Evolutionary conservation across 2,888 invertebrate species (phyloP).

Genomic region (Drosophila percnosoma): DNA sequence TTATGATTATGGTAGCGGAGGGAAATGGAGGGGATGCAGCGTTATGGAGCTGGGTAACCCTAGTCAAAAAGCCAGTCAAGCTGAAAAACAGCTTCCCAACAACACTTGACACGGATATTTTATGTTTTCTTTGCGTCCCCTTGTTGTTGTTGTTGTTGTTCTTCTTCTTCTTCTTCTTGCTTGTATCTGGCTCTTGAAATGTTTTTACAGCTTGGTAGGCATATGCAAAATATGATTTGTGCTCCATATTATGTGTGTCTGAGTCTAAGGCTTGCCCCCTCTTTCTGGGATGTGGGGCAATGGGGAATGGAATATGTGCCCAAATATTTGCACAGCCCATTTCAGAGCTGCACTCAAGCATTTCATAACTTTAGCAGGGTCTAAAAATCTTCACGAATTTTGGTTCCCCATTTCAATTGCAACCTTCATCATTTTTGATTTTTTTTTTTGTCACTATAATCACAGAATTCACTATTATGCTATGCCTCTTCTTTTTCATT

Average conservation of each 20-base stretch:
- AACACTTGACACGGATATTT: conserved; percentile 71
- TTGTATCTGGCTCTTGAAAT: conserved; percentile 40
- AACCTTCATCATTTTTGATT: conserved; percentile 33
- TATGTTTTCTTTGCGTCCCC: conserved; percentile 39
- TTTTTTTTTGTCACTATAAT: conserved; percentile 31
- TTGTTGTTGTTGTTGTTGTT: conserved; percentile 8
- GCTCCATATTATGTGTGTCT: not conserved
- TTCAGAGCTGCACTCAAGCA: conserved; percentile 37
- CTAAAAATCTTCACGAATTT: conserved; percentile 2
- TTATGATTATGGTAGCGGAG: conserved; percentile 53
- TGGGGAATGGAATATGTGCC: conserved; percentile 19
- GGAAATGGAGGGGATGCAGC: not conserved
- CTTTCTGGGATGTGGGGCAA: not conserved
- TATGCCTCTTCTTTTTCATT: not conserved
- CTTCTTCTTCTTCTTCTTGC: conserved; percentile 1
- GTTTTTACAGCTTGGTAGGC: conserved; percentile 33
- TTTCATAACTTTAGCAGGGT: conserved; percentile 58
- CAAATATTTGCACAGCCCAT: conserved; percentile 65
- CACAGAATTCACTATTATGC: conserved; percentile 31
- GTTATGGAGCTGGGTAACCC: conserved; percentile 42
- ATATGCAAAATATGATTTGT: conserved; percentile 54
- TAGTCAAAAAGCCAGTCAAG: conserved; percentile 76
- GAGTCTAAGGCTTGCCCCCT: conserved; percentile 7
- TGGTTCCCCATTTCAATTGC: conserved; percentile 31
- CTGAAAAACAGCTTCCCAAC: conserved; percentile 72